Conservation (phyloP, 2,797 vertebrate genomes). For the Brotogeris chrysoptera region DNA sequence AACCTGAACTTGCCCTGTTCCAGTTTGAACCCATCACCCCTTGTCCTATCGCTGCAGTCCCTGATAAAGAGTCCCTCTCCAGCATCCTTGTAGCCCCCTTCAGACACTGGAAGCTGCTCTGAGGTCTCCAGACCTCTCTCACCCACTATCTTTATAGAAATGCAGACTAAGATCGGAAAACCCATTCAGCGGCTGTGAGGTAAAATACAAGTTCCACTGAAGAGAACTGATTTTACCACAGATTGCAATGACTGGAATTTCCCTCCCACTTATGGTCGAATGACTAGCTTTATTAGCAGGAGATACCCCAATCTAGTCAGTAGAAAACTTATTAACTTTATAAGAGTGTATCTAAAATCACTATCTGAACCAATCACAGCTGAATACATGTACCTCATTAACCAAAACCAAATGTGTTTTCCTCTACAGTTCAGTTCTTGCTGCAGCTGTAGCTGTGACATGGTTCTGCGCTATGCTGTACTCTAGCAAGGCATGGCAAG, state of each 20-base stretch:
- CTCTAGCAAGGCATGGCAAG: slow-evolving; percentile 5
- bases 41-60: not conserved
- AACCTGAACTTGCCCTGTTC: too few species aligned
- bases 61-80: not conserved
- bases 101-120: not conserved
- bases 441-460: slow-evolving; percentile 26
- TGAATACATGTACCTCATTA: not conserved
- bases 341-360: not conserved
- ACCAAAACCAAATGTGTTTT: slow-evolving; percentile 41
- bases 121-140: not conserved
- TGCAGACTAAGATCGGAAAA: not conserved
- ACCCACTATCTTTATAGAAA: not conserved
- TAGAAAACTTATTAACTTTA: not conserved
- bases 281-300: not conserved
- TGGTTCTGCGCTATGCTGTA: not conserved
- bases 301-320: not conserved
- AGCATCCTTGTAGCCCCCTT: not conserved
- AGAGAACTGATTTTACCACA: not conserved
- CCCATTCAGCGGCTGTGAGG: not conserved
- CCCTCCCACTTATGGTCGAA: not conserved
- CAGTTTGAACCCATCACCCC: not conserved
- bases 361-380: not conserved
- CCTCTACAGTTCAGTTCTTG: not conserved
- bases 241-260: not conserved
- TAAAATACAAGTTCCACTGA: not conserved